A percentile compares a stretch with the other conserved stretches of the same genome.
Evolutionary conservation across 2,888 invertebrate genomes (phyloP).

Genomic region (Drosophila stalkeri): DNA sequence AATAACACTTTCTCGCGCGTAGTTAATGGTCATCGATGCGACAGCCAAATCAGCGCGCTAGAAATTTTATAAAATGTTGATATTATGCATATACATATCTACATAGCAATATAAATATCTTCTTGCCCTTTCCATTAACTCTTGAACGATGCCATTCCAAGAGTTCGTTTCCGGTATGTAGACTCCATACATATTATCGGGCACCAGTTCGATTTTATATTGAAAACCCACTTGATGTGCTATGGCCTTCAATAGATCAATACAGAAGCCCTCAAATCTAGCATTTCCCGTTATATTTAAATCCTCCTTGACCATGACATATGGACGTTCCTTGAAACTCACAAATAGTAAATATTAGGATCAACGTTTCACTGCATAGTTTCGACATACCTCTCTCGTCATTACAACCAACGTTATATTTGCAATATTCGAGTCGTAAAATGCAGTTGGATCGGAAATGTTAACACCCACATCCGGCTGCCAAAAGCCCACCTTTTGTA

Average conservation of each 20-base stretch:
- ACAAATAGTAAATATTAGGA: neutral
- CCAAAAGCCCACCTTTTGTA: constrained; percentile 94
- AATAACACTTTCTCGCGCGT: constrained; percentile 94
- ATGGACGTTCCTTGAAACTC: constrained; percentile 92
- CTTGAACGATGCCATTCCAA: constrained; percentile 96
- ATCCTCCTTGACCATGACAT: constrained; percentile 95
- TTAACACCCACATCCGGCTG: constrained; percentile 90
- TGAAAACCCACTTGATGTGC: constrained; percentile 94
- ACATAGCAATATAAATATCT: neutral
- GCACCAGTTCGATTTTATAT: constrained; percentile 93
- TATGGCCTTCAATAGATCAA: constrained; percentile 93
- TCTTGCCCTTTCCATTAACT: constrained; percentile 93
- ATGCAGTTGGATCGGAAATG: constrained; percentile 93
- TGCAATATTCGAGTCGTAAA: constrained; percentile 92
- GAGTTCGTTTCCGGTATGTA: constrained; percentile 94
- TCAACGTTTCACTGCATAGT: neutral
- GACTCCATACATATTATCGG: constrained; percentile 95
- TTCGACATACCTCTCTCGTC: constrained; percentile 90
- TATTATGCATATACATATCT: neutral
- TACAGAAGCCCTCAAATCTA: constrained; percentile 95
- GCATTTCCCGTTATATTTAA: constrained; percentile 94
- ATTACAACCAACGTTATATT: constrained; percentile 96
- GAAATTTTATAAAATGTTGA: neutral
- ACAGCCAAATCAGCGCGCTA: constrained; percentile 98
- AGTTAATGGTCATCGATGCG: constrained; percentile 99